A percentile compares a stretch with the other conserved stretches of the same genome.
phyloP scores from a whole-genome alignment of 2,888 invertebrate genomes.

The Geotrupes spiniger region DNA sequence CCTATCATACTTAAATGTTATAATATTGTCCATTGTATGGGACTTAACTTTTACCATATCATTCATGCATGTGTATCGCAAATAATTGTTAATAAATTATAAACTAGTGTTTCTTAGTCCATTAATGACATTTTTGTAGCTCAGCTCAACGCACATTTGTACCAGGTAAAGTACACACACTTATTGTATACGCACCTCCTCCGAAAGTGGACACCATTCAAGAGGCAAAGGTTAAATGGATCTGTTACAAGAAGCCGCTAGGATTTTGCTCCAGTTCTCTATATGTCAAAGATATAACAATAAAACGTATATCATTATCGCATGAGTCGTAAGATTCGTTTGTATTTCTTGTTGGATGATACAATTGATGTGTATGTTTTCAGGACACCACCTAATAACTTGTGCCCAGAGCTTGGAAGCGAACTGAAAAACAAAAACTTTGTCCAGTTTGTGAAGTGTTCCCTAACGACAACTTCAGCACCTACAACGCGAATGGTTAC shows the following conservation, averaged over 20 bases:
- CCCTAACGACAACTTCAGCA: not conserved
- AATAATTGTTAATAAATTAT: no score
- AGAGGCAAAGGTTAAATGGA: constrained; percentile 43
- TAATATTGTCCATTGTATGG: no score
- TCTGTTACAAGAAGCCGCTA: constrained; percentile 35
- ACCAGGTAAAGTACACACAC: constrained; percentile 30
- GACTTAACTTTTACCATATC: no score
- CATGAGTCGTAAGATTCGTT: constrained; percentile 9
- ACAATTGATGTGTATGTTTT: not conserved
- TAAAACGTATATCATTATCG: constrained; percentile 27
- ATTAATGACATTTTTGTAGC: constrained; percentile 3
- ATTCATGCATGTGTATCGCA: no score
- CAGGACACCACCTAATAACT: constrained; percentile 26
- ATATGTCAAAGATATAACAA: constrained; percentile 33
- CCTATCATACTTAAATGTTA: no score
- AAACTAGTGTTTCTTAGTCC: not conserved
- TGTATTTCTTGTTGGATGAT: not conserved
- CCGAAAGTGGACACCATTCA: constrained; percentile 37
- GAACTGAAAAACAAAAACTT: constrained; percentile 39
- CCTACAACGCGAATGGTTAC: not conserved
- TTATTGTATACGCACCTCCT: constrained; percentile 39
- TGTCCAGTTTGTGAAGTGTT: constrained; percentile 30
- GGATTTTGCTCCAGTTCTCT: constrained; percentile 37
- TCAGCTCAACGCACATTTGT: constrained; percentile 20
- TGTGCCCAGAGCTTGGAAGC: constrained; percentile 33